Base-by-base conservation (phyloP, 2,113 vertebrate species). In the Rhinoderma darwinii region DNA sequence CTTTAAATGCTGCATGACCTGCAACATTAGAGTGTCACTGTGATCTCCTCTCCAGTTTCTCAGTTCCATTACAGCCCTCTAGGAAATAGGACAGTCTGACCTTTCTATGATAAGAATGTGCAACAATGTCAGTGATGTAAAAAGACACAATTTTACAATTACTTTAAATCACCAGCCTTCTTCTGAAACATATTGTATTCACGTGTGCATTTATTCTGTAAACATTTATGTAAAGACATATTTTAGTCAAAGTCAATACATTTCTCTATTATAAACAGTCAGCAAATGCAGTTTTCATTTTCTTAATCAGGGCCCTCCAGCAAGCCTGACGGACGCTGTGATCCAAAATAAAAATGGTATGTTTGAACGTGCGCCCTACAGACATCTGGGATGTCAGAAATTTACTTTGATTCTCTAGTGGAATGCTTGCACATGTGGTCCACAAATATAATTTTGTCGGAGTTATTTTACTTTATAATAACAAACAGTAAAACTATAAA, bases 321-420 rank as follows among this genome's bases (percentile, higher is more conserved):
- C 68, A 41, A 72, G 35, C 20, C 22, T 72, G 37, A 72, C 68
- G 10, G 68, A 72, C 12, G 68, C 68, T 72, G 37, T 41, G 68
- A 72, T 72, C 37, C 68, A 72, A 72, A 72, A 72, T 8, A 72
- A 72, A 72, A 41, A 72, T 5, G 68, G 68, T 72, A 72, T 18
- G 68, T 72, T 11, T 22, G 20, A 41, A 25, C 17, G 68, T 35
- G 39, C 10, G 20, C 12, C 41, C 68, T 20, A 72, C 18, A 22
- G 20, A 72, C 37, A 41, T 37, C 32, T 25, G 68, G 35, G 37
- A 39, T 70, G 66, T 70, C 66, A 70, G 1, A 0, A 37, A 4
- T 70, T 37, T 20, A 70, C 66, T 70, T 37, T 68, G 63, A 68
- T 68, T 68, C 12, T 68, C 63, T 35, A 70, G 66, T 9, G 35